These are phyloP conservation scores for Darwinula stevensoni DNA, from an alignment of 2,888 invertebrate genomes.

Conservation along the genomic window DNA sequence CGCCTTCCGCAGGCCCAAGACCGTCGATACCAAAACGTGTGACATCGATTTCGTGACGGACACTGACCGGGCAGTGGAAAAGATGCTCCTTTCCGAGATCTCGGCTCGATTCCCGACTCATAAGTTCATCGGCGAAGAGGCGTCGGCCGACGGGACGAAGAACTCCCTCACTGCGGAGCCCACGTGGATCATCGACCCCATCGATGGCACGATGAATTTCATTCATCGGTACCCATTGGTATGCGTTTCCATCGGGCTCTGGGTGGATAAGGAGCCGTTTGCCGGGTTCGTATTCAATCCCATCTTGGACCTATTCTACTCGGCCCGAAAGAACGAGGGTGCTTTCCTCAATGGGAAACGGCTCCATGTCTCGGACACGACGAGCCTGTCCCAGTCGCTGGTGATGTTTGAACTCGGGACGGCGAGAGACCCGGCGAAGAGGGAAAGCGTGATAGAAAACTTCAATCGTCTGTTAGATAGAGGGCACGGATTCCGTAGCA, in stretches of 20 bases:
- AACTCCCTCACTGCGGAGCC: conserved; percentile 53
- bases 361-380: conserved; percentile 32
- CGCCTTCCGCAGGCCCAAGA: conserved; percentile 26
- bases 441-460: conserved; percentile 33
- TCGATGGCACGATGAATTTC: conserved; percentile 97
- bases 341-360: conserved; percentile 53
- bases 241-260: conserved; percentile 12
- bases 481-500: conserved; percentile 23
- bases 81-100: conserved; percentile 41
- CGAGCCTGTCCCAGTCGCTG: conserved; percentile 28
- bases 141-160: conserved; percentile 21
- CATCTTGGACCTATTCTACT: conserved; percentile 51
- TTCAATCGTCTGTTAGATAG: conserved; percentile 27
- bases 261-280: conserved; percentile 24
- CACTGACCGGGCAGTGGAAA: conserved; percentile 75
- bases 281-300: conserved; percentile 82
- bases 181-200: conserved; percentile 93
- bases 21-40: conserved; percentile 37
- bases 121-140: conserved; percentile 57
- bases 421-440: conserved; percentile 34
- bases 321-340: conserved; percentile 54
- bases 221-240: conserved; percentile 24
- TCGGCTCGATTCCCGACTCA: conserved; percentile 39
- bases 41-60: conserved; percentile 86
- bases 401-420: conserved; percentile 49